These are phyloP conservation scores for Balaeniceps rex DNA, from an alignment of 2,113 vertebrate genomes.

Conservation along the genomic window DNA sequence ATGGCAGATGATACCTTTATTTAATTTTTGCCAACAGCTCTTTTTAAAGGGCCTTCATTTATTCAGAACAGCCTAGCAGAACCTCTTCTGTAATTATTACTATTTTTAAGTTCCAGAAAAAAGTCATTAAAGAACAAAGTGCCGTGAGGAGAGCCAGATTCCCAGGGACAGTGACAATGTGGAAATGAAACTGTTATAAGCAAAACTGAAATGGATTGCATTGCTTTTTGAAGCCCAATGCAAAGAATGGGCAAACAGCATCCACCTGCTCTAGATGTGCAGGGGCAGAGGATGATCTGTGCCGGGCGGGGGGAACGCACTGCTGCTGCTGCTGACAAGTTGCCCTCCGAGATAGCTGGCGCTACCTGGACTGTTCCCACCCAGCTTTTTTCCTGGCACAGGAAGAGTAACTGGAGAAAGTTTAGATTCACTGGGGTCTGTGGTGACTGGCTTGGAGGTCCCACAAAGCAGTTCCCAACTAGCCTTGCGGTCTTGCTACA, in stretches of 20 bases:
- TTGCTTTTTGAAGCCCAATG: background rate
- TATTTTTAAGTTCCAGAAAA: background rate
- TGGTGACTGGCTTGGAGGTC: too few species aligned
- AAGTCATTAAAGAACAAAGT: background rate
- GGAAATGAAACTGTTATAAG: background rate
- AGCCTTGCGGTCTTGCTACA: background rate
- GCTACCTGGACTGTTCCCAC: background rate
- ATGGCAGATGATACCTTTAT: background rate
- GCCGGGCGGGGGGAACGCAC: rapidly evolving
- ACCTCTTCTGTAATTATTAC: background rate
- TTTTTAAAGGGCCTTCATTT: background rate
- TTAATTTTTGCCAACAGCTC: background rate
- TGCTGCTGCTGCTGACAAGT: background rate
- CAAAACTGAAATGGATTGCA: background rate
- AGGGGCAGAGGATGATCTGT: background rate
- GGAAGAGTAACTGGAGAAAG: background rate
- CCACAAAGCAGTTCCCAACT: background rate
- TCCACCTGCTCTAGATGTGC: background rate
- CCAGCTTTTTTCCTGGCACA: background rate
- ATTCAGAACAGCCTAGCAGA: background rate
- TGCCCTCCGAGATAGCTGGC: background rate
- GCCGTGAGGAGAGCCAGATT: background rate
- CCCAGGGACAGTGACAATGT: background rate
- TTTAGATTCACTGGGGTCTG: background rate
- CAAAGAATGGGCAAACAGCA: background rate